These are phyloP conservation scores for Pluvianellus socialis DNA, from an alignment of 2,113 vertebrate species.

Conservation along the genomic window DNA sequence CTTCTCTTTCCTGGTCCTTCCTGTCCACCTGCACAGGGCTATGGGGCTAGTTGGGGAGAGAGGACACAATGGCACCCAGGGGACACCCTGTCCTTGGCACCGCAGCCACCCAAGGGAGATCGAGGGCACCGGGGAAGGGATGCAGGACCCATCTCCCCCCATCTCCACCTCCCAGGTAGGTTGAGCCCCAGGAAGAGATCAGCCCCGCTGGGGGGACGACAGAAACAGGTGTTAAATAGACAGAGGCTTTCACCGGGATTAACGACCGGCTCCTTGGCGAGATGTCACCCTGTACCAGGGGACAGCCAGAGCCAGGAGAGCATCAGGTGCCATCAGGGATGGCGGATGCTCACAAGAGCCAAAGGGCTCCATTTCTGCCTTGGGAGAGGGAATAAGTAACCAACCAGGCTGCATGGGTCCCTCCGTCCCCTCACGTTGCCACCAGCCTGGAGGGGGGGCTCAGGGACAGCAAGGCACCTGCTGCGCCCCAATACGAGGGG, in stretches of 20 bases:
- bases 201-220: accelerated
- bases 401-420: not conserved
- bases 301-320: not conserved
- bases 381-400: not conserved
- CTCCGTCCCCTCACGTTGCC: accelerated
- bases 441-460: accelerated
- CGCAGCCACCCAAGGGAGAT: not conserved
- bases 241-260: not conserved
- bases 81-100: not conserved
- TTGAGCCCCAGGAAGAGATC: not conserved
- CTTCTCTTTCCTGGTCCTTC: not conserved
- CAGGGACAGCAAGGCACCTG: accelerated
- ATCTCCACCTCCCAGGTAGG: not conserved
- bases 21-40: not conserved
- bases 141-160: not conserved
- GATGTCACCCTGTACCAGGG: not conserved
- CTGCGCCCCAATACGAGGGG: not conserved
- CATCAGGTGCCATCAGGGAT: not conserved
- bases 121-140: not conserved
- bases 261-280: accelerated
- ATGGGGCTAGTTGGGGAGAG: not conserved
- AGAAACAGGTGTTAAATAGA: not conserved
- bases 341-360: not conserved
- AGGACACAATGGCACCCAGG: not conserved
- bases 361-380: not conserved